phyloP scores from a whole-genome alignment of 2,113 vertebrate species.

The Arvicanthis niloticus region DNA sequence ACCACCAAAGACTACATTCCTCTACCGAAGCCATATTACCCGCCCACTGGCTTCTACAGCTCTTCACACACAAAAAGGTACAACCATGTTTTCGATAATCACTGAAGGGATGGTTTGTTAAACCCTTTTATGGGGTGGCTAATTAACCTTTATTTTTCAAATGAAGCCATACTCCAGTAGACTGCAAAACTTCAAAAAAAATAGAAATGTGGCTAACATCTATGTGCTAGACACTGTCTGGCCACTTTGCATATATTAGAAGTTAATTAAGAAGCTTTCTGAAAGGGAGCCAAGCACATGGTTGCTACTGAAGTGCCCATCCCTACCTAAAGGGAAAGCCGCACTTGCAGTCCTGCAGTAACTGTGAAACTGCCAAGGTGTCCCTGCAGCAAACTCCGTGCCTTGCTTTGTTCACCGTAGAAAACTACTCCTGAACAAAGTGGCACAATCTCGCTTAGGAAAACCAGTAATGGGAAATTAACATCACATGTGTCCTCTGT shows the following conservation, averaged over 20 bases:
- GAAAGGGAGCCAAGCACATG: not conserved
- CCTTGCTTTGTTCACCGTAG: not conserved
- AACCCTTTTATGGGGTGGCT: not conserved
- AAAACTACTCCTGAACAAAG: not conserved
- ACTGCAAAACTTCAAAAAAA: constrained; percentile 5
- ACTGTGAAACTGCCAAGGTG: not conserved
- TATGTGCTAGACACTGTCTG: constrained; percentile 18
- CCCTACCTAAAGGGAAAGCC: not conserved
- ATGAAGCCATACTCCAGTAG: constrained; percentile 5
- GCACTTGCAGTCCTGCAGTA: not conserved
- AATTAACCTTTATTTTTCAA: constrained; percentile 48
- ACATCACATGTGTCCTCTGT: not conserved
- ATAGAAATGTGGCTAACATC: not conserved
- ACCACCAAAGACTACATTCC: not conserved
- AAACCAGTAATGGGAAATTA: not conserved
- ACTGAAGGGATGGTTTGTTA: not conserved
- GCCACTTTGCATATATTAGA: not conserved
- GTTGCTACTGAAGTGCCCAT: not conserved
- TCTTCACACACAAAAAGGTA: not conserved
- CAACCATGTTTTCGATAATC: not conserved
- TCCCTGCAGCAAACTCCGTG: not conserved
- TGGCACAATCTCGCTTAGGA: not conserved
- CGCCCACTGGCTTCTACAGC: not conserved
- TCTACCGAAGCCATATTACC: not conserved
- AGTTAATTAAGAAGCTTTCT: constrained; percentile 11